Conservation (phyloP, 2,888 invertebrate species). For the Nephrotoma guestfalica region DNA sequence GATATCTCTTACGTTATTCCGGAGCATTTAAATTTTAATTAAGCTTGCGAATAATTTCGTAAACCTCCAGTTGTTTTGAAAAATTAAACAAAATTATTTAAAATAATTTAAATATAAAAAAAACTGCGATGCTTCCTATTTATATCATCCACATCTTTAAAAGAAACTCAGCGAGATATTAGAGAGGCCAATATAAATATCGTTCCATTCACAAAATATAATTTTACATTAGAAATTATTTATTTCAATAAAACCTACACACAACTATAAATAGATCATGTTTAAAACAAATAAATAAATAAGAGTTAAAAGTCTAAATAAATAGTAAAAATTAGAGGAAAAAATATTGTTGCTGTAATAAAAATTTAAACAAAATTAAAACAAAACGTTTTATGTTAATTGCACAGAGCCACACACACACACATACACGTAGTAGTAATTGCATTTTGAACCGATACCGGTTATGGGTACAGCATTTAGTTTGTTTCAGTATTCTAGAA, state of each 20-base stretch:
- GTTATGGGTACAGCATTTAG: not conserved
- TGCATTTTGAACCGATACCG: not conserved
- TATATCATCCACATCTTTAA: not conserved
- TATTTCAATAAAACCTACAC: not conserved
- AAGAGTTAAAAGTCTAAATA: not conserved
- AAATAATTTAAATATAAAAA: not conserved
- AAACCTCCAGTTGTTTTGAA: not conserved
- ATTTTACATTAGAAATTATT: not conserved
- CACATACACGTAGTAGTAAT: not conserved
- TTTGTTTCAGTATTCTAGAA: not conserved
- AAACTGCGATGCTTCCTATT: not conserved
- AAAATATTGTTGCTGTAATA: not conserved
- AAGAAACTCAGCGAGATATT: not conserved
- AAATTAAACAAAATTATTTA: not conserved
- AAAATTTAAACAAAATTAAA: not conserved
- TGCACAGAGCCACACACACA: not conserved
- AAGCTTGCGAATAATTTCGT: not conserved
- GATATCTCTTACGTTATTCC: slow-evolving; percentile 57
- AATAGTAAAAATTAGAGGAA: not conserved
- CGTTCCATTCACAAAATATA: not conserved
- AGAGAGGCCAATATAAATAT: not conserved
- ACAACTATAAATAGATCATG: not conserved
- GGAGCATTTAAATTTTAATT: slow-evolving; percentile 22
- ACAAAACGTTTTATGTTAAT: not conserved
- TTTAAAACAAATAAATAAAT: not conserved